A percentile compares a stretch with the other conserved stretches of the same genome.
These are phyloP conservation scores for Eristalis pertinax DNA, from an alignment of 2,888 invertebrate genomes.

Conservation along the genomic window DNA sequence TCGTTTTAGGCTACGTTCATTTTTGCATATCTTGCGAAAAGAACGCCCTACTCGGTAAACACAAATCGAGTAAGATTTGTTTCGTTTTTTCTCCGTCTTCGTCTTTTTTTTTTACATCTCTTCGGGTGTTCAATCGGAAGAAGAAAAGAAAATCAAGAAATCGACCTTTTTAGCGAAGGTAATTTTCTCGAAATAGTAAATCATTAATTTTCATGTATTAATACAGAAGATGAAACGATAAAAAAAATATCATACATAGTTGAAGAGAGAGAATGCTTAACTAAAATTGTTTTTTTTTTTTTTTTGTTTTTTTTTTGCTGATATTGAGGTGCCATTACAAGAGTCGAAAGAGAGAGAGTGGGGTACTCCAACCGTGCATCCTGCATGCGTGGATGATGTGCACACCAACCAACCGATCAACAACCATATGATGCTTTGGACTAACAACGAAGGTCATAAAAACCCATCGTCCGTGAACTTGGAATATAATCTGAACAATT, in stretches of 20 bases:
- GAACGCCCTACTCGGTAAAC: slow-evolving; percentile 72
- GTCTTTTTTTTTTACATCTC: slow-evolving; percentile 45
- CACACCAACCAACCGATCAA: slow-evolving; percentile 57
- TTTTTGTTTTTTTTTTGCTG: slow-evolving; percentile 19
- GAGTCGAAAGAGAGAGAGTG: slow-evolving; percentile 21
- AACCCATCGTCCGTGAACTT: slow-evolving; percentile 70
- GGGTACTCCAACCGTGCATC: slow-evolving; percentile 66
- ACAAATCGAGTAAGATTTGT: slow-evolving; percentile 63
- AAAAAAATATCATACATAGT: slow-evolving; percentile 13
- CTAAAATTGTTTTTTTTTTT: slow-evolving; percentile 53
- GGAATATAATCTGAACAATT: slow-evolving; percentile 62
- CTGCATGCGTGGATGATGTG: slow-evolving; percentile 72
- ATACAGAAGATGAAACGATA: background rate
- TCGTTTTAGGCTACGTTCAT: slow-evolving; percentile 41
- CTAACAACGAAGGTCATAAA: slow-evolving; percentile 69
- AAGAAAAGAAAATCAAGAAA: slow-evolving; percentile 64
- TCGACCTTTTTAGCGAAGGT: slow-evolving; percentile 65
- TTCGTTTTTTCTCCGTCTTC: slow-evolving; percentile 54
- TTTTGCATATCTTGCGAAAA: slow-evolving; percentile 68
- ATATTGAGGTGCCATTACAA: slow-evolving; percentile 64
- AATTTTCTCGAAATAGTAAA: slow-evolving; percentile 44
- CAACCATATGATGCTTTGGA: slow-evolving; percentile 71
- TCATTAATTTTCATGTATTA: background rate
- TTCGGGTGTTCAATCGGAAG: slow-evolving; percentile 50
- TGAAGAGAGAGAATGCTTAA: slow-evolving; percentile 18